Evolutionary conservation across 2,113 vertebrate genomes (phyloP).

Genomic region (Hippocampus zosterae): DNA sequence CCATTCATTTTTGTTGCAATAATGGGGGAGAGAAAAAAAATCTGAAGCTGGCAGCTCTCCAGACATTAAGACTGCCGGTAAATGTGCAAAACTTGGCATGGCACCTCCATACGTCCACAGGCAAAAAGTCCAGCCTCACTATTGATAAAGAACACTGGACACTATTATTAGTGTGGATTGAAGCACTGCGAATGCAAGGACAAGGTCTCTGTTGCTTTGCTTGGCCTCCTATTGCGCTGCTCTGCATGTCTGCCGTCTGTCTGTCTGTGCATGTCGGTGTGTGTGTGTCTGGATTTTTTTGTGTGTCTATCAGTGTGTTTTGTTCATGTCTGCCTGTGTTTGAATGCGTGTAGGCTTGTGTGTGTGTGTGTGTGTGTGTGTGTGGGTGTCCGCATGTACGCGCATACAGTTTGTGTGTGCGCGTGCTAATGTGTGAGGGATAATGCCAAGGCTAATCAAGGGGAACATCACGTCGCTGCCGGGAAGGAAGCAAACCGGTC

Average conservation of each 20-base stretch:
- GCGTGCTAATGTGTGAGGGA: neutral
- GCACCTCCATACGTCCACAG: neutral
- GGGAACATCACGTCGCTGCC: conserved; percentile 25
- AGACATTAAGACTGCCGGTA: conserved; percentile 28
- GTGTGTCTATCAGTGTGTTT: no score
- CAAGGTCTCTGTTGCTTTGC: conserved; percentile 19
- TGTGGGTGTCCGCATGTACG: neutral
- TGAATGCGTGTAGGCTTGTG: neutral
- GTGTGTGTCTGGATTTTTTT: no score
- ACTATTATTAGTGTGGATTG: no score
- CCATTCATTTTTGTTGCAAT: no score
- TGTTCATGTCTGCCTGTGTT: no score
- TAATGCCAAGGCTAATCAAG: conserved; percentile 41
- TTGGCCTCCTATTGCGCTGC: conserved; percentile 17
- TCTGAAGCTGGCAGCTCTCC: conserved; percentile 31
- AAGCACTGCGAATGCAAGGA: neutral
- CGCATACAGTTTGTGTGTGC: neutral
- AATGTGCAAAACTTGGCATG: conserved; percentile 47
- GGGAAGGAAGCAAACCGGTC: conserved; percentile 29
- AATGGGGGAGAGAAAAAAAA: no score
- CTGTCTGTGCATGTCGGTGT: neutral
- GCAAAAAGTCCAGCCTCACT: no score
- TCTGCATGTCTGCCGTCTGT: neutral
- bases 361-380: neutral
- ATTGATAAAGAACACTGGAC: no score